phyloP scores from a whole-genome alignment of 2,797 vertebrate species.

The Phyllotis vaccarum region DNA sequence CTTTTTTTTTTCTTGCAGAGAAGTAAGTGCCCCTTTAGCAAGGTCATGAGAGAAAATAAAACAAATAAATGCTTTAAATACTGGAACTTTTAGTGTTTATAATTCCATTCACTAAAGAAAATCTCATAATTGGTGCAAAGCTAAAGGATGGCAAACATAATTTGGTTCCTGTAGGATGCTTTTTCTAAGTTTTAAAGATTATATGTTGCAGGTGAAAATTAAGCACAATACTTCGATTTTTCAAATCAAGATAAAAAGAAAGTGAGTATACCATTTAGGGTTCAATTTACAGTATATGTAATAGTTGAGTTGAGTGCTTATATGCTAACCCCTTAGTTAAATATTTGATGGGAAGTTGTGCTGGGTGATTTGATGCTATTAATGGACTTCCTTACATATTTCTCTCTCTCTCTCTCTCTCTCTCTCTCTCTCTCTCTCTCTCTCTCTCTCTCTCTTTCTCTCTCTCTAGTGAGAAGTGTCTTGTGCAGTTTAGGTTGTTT shows the following conservation, averaged over 20 bases:
- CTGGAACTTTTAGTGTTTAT: constrained; percentile 30
- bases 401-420: too few relatives aligned
- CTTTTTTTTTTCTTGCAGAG: background rate
- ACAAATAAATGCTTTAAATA: constrained; percentile 30
- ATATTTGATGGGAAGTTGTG: background rate
- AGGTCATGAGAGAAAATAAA: background rate
- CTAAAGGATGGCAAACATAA: constrained; percentile 59
- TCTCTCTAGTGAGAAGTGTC: background rate
- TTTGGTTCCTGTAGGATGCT: constrained; percentile 34
- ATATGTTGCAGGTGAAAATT: constrained; percentile 55
- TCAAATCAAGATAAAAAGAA: constrained; percentile 4
- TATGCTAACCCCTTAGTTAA: background rate
- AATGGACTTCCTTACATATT: background rate
- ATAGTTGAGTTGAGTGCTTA: background rate
- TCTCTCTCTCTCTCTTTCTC: too few relatives aligned
- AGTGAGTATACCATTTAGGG: background rate
- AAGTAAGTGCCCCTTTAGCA: background rate
- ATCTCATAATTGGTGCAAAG: constrained; percentile 58
- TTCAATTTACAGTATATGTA: background rate
- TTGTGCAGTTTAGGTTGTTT: background rate
- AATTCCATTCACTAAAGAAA: constrained; percentile 58
- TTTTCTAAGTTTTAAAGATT: constrained; percentile 38
- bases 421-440: too few relatives aligned
- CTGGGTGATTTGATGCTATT: constrained; percentile 13
- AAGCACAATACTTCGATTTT: constrained; percentile 15